Evolutionary conservation across 2,888 invertebrate species (phyloP), one percentile per base, ranked within the genome.

Genomic region (Drosophila parthenogenetica): DNA sequence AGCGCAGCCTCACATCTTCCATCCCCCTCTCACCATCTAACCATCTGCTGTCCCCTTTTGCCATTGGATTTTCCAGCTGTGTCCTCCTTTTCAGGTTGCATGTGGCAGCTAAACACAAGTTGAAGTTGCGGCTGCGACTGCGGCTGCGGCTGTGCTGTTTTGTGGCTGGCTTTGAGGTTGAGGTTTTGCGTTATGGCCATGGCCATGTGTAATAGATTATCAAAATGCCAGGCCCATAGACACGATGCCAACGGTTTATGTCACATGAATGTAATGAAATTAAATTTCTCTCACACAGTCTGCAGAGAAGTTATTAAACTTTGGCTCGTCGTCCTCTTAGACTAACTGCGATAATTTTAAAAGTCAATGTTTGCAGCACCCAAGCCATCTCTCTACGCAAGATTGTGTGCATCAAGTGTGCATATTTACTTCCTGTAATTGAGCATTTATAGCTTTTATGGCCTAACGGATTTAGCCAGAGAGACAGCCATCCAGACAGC

Each of bases 381-480:
- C 55, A 57, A 69, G 61, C 61, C 67, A 77, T 89, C 84, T 89
- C 13, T 35, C 84, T 89, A 89, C 85, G 87, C 83, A 83, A 81
- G 84, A 87, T 89, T 87, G 88, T 87, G 88, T 74, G 88, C 86
- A 87, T 85, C 89, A 82, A 89, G 88, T 89, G 83, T 83, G 89
- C 89, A 83, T 85, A 85, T 89, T 85, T 89, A 89, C 89, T 85
- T 89, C 86, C 89, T 87, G 88, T 85, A 89, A 85, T 85, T 85
- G 89, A 86, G 89, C 88, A 89, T 89, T 85, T 89, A 85, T 87
- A 85, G 88, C 88, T 81, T 83, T 89, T 85, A 89, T 85, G 89
- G 88, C 89, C 88, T 89, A 85, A 85, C 89, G 89, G 89, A 89
- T 84, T 89, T 81, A 55, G 40, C 63, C 75, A 70, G 50, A n/a